Percentiles rank a stretch among this genome's conserved stretches.
These are phyloP conservation scores for Otocyon megalotis DNA, from an alignment of 2,113 vertebrate species.

Conservation along the genomic window DNA sequence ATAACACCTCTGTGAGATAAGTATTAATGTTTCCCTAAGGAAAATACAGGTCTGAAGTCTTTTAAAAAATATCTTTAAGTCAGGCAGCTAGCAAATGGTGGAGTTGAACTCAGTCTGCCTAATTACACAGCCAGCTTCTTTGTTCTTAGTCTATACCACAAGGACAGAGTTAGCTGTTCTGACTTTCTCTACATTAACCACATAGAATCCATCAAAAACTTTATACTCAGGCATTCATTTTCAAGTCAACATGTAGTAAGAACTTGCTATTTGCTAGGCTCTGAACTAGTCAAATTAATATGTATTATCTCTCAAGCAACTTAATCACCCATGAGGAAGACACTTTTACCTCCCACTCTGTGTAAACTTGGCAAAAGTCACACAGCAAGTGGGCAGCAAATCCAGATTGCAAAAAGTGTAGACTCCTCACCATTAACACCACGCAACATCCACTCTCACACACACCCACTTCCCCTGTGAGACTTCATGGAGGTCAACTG, in stretches of 20 bases:
- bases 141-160: background rate
- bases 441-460: too few relatives aligned
- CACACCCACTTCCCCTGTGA: background rate
- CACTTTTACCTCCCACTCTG: background rate
- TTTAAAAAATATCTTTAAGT: slow-evolving; percentile 4
- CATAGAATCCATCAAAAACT: background rate
- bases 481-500: background rate
- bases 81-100: background rate
- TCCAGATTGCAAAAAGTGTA: background rate
- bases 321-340: background rate
- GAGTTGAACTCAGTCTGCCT: background rate
- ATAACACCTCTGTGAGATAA: background rate
- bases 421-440: background rate
- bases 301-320: background rate
- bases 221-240: background rate
- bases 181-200: background rate
- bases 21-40: slow-evolving; percentile 1
- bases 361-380: background rate
- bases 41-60: slow-evolving; percentile 1
- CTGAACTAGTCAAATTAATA: background rate
- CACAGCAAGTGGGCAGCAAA: background rate
- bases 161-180: background rate
- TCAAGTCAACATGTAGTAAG: background rate
- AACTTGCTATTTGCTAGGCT: background rate
- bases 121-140: background rate